phyloP scores from a whole-genome alignment of 1,140 invertebrate species.

The Drosophila subpulchrella region DNA sequence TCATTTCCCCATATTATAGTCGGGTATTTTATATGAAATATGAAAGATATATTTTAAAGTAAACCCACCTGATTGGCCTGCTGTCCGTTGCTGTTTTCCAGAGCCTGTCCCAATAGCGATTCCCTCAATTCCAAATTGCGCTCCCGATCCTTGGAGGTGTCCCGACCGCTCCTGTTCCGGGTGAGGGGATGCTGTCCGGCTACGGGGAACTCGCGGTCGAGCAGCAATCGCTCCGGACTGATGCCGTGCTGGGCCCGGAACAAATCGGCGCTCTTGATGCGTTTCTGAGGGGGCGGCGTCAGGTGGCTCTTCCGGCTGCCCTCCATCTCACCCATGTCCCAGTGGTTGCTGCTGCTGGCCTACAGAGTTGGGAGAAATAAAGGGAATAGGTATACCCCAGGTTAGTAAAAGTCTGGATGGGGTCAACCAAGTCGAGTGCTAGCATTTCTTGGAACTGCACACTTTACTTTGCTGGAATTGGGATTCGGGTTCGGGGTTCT shows the following conservation, averaged over 20 bases:
- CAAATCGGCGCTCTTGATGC: slow-evolving; percentile 87
- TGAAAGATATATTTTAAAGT: not conserved
- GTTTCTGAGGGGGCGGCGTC: slow-evolving; percentile 87
- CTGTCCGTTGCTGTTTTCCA: slow-evolving; percentile 86
- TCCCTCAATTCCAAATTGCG: slow-evolving; percentile 87
- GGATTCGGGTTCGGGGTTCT: slow-evolving; percentile 72
- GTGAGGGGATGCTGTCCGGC: slow-evolving; percentile 79
- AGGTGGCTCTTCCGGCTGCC: slow-evolving; percentile 72
- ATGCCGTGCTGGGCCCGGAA: slow-evolving; percentile 86
- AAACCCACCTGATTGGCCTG: slow-evolving; percentile 68
- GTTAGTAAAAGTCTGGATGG: slow-evolving; percentile 1
- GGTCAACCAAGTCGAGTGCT: slow-evolving; percentile 21
- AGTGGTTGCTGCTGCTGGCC: slow-evolving; percentile 75
- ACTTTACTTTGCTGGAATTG: slow-evolving; percentile 82
- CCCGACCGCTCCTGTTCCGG: slow-evolving; percentile 62
- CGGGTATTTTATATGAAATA: too few relatives aligned
- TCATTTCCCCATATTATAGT: too few relatives aligned
- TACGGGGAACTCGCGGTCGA: slow-evolving; percentile 77
- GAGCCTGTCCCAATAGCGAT: slow-evolving; percentile 89
- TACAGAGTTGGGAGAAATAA: not conserved
- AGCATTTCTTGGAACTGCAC: slow-evolving; percentile 57
- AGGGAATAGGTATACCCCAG: too few relatives aligned
- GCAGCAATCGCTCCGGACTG: slow-evolving; percentile 74
- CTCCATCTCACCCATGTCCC: slow-evolving; percentile 72
- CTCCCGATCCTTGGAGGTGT: slow-evolving; percentile 77